These are phyloP conservation scores for Crossocerus cetratus DNA, from an alignment of 2,888 invertebrate genomes.

Conservation along the genomic window DNA sequence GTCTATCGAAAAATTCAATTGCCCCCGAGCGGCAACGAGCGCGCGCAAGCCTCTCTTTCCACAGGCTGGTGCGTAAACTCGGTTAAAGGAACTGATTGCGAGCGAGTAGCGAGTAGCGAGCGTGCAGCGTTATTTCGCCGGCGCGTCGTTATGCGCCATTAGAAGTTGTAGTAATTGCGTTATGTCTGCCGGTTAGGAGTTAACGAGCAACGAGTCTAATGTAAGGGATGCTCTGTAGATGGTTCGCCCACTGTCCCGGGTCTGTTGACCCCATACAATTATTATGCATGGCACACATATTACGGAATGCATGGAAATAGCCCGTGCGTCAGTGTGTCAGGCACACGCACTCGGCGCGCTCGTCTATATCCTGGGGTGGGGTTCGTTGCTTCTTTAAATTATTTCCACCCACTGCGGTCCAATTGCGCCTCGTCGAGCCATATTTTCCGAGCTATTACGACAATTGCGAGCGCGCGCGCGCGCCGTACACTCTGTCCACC, in stretches of 20 bases:
- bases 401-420: constrained; percentile 23
- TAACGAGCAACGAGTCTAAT: not conserved
- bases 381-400: constrained; percentile 52
- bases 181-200: not conserved
- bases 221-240: constrained; percentile 1
- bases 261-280: constrained; percentile 58
- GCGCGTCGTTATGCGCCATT: too few relatives aligned
- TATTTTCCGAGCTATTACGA: constrained; percentile 24
- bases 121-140: too few relatives aligned
- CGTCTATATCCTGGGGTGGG: constrained; percentile 14
- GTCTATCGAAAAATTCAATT: not conserved
- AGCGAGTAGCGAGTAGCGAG: too few relatives aligned
- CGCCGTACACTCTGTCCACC: not conserved
- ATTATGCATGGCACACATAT: constrained; percentile 56
- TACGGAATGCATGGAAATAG: constrained; percentile 63
- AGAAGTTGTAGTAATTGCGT: too few relatives aligned
- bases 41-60: not conserved
- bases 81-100: too few relatives aligned
- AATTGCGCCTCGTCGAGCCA: not conserved
- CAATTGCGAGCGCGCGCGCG: constrained; percentile 1
- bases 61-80: too few relatives aligned
- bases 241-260: constrained; percentile 28
- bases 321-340: constrained; percentile 57
- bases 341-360: constrained; percentile 18
- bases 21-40: not conserved